These are phyloP conservation scores for Setipinna tenuifilis DNA, from an alignment of 2,797 vertebrate genomes.

Conservation along the genomic window DNA sequence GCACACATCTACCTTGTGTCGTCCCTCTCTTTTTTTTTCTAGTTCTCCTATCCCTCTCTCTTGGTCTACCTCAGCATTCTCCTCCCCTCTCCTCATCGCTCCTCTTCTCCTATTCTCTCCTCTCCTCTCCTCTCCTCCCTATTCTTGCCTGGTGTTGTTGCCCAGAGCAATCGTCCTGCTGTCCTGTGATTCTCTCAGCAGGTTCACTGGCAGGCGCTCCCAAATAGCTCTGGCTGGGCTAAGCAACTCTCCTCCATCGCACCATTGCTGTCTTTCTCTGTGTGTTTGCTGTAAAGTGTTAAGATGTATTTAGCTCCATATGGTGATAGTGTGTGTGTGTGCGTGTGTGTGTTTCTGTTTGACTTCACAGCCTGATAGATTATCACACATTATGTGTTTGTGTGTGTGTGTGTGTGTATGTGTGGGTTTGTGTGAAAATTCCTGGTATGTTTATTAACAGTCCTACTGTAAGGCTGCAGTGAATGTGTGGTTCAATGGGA, in stretches of 20 bases:
- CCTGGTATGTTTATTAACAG: background rate
- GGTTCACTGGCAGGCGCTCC: background rate
- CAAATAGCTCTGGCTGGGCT: background rate
- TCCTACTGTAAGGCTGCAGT: background rate
- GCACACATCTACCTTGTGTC: no score
- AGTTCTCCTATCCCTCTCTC: background rate
- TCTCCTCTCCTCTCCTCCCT: no score
- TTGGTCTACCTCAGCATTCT: background rate
- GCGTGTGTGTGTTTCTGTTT: background rate
- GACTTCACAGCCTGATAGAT: background rate
- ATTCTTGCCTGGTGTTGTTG: background rate
- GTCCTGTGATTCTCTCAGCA: background rate
- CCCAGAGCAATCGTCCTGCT: background rate
- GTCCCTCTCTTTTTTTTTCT: no score
- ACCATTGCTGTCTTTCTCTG: background rate
- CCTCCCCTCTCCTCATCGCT: no score
- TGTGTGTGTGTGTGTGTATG: no score
- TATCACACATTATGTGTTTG: no score
- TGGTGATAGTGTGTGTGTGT: background rate
- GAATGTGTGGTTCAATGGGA: background rate
- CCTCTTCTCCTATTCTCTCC: no score
- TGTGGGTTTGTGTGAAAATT: no score
- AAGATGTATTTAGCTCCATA: background rate
- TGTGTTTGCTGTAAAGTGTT: background rate
- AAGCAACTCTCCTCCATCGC: background rate